Base-by-base conservation (phyloP, 2,888 invertebrate species). In the Acanthosoma haemorrhoidale region DNA sequence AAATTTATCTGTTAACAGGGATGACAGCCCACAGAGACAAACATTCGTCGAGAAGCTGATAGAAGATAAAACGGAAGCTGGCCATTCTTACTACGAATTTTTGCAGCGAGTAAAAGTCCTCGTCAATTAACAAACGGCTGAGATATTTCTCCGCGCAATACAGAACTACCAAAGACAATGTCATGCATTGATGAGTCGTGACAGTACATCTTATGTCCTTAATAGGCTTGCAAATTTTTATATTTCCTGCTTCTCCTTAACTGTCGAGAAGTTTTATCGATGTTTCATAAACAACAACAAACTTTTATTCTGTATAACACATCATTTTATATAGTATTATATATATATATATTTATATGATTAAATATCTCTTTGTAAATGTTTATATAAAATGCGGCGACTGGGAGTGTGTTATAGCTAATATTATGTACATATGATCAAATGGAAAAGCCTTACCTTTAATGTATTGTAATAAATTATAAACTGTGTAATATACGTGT, bases 81-180 rank as follows among this genome's bases (percentile, higher is more conserved):
- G 94, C 68, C 88, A 96, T 82, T 95, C 96, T 75, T 98, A 98
- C 84, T 93, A 94, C 81, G 98, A 99, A 86, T 99, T 99, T 83
- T 85, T 99, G 80, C 96, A 98, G 82, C 95, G 96, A 83, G 84
- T 95, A 77, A 91, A 93, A 82, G 86, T 86, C 77, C 91, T 92
- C 84, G 88, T 94, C 82, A 94, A 94, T 86, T 94, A 89, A 84
- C 64, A 94, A 89, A 84, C 41, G 25, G 31, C 41, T 11, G 31
- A 41, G 38, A 39, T 31, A 3, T 15, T 18, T 31, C 31, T 11
- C 5, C 41, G 2, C 11, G 6, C 18, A 2, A 4, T 13, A 21
- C 36, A 21, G 29, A 25, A 6, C 64, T 64, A 64, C 64, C 64
- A 64, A 64, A 64, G 64, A 64, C 64, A 41, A 21, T 64, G 18